phyloP scores from a whole-genome alignment of 2,797 vertebrate genomes.

The Falco rusticolus region DNA sequence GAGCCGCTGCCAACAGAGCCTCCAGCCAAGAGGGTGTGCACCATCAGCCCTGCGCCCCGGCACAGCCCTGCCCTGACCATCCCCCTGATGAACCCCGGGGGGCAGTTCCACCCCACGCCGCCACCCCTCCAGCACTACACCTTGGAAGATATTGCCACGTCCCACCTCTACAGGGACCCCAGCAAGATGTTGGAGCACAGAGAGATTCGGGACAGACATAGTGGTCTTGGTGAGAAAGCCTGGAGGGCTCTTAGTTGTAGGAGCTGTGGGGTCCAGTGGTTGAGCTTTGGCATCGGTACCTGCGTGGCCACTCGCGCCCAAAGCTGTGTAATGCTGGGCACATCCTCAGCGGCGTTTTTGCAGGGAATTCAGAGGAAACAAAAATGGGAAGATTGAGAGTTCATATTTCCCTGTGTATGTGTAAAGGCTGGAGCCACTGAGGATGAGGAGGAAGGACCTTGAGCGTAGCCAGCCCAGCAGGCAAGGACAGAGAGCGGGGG shows the following conservation, averaged over 20 bases:
- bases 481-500: background rate
- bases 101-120: no score
- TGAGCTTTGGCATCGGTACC: background rate
- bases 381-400: background rate
- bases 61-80: slow-evolving; percentile 92
- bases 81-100: slow-evolving; percentile 84
- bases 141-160: slow-evolving; percentile 92
- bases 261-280: background rate
- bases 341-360: background rate
- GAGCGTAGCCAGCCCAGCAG: background rate
- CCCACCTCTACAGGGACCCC: slow-evolving; percentile 91
- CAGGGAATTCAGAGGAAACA: background rate
- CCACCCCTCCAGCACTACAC: slow-evolving; percentile 97
- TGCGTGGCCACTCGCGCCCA: fast-evolving
- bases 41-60: slow-evolving; percentile 95
- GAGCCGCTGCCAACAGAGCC: slow-evolving; percentile 88
- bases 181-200: slow-evolving; percentile 91
- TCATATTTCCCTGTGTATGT: background rate
- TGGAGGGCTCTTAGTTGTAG: background rate
- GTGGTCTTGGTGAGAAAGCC: slow-evolving; percentile 79
- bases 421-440: background rate
- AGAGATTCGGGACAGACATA: slow-evolving; percentile 91
- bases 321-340: background rate
- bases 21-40: slow-evolving; percentile 93
- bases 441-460: background rate